Evolutionary conservation across 2,888 invertebrate genomes (phyloP).

Genomic region (Beris chalybata): DNA sequence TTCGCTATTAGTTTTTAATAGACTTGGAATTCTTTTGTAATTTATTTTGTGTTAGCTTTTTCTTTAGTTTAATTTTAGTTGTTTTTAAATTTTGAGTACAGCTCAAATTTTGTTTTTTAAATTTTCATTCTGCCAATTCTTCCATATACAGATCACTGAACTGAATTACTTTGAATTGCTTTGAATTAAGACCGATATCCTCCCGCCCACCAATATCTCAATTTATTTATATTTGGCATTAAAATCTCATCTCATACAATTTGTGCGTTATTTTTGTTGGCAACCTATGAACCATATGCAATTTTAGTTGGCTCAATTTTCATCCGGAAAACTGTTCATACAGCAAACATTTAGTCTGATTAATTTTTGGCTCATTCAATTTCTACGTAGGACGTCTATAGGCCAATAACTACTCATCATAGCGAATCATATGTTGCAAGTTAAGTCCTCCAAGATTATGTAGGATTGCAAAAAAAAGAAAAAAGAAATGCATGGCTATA

Average conservation of each 20-base stretch:
- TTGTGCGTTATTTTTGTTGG: constrained; percentile 4
- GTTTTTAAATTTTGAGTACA: too few species aligned
- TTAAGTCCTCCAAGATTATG: constrained; percentile 10
- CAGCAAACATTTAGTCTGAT: constrained; percentile 14
- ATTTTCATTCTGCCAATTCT: too few species aligned
- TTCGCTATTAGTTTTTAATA: too few species aligned
- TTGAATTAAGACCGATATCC: too few species aligned
- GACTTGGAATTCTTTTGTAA: too few species aligned
- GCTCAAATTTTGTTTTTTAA: too few species aligned
- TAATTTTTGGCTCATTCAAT: constrained; percentile 5
- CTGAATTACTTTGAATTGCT: too few species aligned
- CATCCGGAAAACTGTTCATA: constrained; percentile 5
- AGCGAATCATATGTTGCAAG: not conserved
- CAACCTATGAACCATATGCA: not conserved
- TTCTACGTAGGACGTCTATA: constrained; percentile 10
- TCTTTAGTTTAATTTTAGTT: too few species aligned
- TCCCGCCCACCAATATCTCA: too few species aligned
- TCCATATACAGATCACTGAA: too few species aligned
- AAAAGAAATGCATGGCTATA: constrained; percentile 4
- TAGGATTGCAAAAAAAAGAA: not conserved
- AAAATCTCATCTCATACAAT: not conserved
- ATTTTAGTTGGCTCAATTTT: not conserved
- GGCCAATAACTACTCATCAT: constrained; percentile 3
- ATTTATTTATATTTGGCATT: too few species aligned
- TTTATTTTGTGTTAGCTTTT: too few species aligned